These are phyloP conservation scores for Branchipolynoe longqiensis DNA, from an alignment of 2,888 invertebrate genomes.

Conservation along the genomic window DNA sequence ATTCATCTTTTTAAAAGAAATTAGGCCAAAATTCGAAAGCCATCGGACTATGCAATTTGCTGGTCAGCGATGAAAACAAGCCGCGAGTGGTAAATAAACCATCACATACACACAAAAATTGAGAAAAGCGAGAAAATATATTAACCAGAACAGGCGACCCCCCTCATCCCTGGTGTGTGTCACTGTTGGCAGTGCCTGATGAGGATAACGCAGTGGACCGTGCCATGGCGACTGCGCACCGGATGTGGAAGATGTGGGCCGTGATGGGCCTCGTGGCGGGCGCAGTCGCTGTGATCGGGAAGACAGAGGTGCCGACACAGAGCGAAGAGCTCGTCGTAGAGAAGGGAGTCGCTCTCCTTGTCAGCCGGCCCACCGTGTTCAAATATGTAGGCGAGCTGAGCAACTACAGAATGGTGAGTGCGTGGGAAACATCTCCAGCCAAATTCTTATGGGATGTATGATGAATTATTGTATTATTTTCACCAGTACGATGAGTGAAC, in stretches of 20 bases:
- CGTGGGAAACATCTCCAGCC: too few relatives aligned
- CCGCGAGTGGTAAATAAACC: neutral
- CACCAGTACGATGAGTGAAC: too few relatives aligned
- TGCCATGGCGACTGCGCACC: neutral
- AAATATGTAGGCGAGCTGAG: conserved; percentile 57
- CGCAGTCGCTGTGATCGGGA: conserved; percentile 20
- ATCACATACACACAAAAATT: neutral
- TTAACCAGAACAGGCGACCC: neutral
- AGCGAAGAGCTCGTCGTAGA: conserved; percentile 60
- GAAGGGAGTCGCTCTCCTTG: conserved; percentile 61
- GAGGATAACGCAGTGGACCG: conserved; percentile 9
- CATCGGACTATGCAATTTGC: neutral
- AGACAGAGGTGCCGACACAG: conserved; percentile 49
- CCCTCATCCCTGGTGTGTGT: too few relatives aligned
- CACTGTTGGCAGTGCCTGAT: too few relatives aligned
- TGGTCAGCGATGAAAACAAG: neutral
- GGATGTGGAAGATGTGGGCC: conserved; percentile 20
- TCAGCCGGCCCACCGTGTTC: conserved; percentile 60
- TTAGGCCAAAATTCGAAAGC: neutral
- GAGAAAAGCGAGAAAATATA: neutral
- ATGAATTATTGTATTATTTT: too few relatives aligned
- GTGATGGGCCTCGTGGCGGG: neutral
- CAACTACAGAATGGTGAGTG: conserved; percentile 57
- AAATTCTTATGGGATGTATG: too few relatives aligned
- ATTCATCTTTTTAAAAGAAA: neutral